A percentile compares a stretch with the other conserved stretches of the same genome.
These are phyloP conservation scores for Echinarachnius parma DNA, from an alignment of 53 echinoderm and acorn worm genomes.

Conservation along the genomic window DNA sequence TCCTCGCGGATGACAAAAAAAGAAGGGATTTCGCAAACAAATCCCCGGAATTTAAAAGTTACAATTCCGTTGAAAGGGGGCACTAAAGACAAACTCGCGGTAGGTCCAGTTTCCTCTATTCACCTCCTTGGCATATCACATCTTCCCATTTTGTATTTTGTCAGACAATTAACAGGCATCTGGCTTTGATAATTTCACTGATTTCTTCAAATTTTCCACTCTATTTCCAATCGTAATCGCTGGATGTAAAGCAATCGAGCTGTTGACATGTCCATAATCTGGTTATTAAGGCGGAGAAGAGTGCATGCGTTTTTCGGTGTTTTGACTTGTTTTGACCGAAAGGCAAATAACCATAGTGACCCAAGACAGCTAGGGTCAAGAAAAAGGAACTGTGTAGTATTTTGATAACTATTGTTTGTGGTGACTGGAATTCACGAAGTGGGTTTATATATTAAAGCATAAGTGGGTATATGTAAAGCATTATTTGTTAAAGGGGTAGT, in stretches of 20 bases:
- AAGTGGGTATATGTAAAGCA: no score
- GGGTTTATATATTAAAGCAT: no score
- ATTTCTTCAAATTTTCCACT: constrained; percentile 21
- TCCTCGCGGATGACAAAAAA: constrained; percentile 24
- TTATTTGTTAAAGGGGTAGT: no score
- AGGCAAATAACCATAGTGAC: constrained; percentile 26
- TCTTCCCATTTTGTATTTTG: not conserved
- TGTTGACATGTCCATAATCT: constrained; percentile 39
- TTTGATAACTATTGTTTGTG: not conserved
- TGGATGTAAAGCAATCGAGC: constrained; percentile 30
- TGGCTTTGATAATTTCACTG: constrained; percentile 42
- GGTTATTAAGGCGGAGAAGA: constrained; percentile 24
- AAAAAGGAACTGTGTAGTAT: not conserved
- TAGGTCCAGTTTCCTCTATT: constrained; percentile 12
- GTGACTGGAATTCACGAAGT: no score
- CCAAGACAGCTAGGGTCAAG: not conserved
- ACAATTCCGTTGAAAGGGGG: constrained; percentile 9
- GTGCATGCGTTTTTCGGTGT: constrained; percentile 31
- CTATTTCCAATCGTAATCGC: not conserved
- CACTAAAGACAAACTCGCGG: constrained; percentile 11
- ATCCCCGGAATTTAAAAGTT: constrained; percentile 23
- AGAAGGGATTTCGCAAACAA: constrained; percentile 23
- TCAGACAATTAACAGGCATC: constrained; percentile 35
- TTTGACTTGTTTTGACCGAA: constrained; percentile 43
- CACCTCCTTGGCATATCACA: not conserved